Base-by-base conservation (phyloP, 2,797 vertebrate genomes). In the Poeciliopsis turneri region DNA sequence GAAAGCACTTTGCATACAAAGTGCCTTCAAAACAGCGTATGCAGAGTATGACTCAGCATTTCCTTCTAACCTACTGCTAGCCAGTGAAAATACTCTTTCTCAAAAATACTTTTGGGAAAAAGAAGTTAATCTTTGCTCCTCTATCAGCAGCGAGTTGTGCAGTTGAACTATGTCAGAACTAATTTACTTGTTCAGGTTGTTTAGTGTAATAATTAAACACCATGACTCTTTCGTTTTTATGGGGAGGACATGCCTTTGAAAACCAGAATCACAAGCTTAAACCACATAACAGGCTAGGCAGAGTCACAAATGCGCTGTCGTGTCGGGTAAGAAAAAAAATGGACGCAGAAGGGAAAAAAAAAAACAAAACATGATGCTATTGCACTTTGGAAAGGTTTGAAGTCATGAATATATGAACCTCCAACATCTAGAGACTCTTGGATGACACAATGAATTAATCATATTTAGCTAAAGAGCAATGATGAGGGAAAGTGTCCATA, bases 251-350 rank as follows among this genome's bases (percentile, higher is more conserved):
- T 53, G 45, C 33, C 59, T 75, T 11, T 23, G n/a, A 6, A 77
- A 81, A 79, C 68, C 49, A 70, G 46, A 47, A 43, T 28, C 55
- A 41, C 53, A 43, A 61, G 41, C 61, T 70, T 20, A 41, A 66
- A 25, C 13, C 36, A n/a, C 61, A 28, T 12, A 70, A 18, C 12
- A 18, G 30, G 30, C 20, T 30, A 2, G 28, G n/a, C 2, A 23
- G 39, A n/a, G 66, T 43, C 4, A 13, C 13, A 51, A 55, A 36
- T 23, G 41, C 4, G 25, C 7, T 30, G 53, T 18, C 1, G 30
- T 39, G 20, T 39, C 46, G 69, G 2, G 46, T 72, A 28, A 18
- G 45, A 33, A 33, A 64, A 3, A 2, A 30, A 16, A 18, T 5
- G 47, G 20, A 49, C 6, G 47, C 16, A 49, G 47, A 49, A 18